Base-by-base conservation (phyloP, 1,140 invertebrate species). In the Rhagoletis pomonella region DNA sequence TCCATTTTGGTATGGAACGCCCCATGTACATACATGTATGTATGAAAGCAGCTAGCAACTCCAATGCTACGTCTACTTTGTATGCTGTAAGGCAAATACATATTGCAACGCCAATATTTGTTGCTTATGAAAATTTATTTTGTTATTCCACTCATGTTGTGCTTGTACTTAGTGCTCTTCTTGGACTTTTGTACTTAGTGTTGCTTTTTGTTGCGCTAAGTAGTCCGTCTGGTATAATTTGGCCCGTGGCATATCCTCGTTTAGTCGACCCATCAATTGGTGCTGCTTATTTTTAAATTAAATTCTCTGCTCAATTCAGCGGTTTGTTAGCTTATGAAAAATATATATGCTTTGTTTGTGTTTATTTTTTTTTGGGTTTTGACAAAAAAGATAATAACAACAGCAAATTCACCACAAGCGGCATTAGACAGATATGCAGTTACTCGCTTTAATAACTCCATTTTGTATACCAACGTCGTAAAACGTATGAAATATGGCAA, bases 71-170 rank as follows among this genome's bases (percentile, higher is more conserved):
- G 19, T 6, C 73, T 81, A 81, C 73, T 81, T n/a, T 6, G 47
- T 19, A 81, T 81, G 47, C 47, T 77, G 47, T 6, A 77, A 6
- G 19, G 44, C 73, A 55, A 81, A 77, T 50, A 29, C 29, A 29
- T 29, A 44, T 50, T 77, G 47, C 73, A 29, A 2, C 47, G n/a
- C 7, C 73, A 81, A 29, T 55, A 42, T 81, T 55, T 55, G 73
- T 81, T 81, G 73, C n/a, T 81, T 55, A 1, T 81, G 4, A 42
- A 50, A 81, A 50, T 55, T 55, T 47, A 81, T 81, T 81, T 81
- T 50, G 55, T 55, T 47, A 81, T 81, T 81, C 73, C 47, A 10
- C 73, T 81, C 73, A 81, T 81, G 73, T 19, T 81, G 44, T 81
- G 50, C 73, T 55, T 81, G 47, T 55, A 55, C 73, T 81, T 55